A percentile compares a stretch with the other conserved stretches of the same genome.
Evolutionary conservation across 2,888 invertebrate genomes (phyloP).

Genomic region (Thera britannica): DNA sequence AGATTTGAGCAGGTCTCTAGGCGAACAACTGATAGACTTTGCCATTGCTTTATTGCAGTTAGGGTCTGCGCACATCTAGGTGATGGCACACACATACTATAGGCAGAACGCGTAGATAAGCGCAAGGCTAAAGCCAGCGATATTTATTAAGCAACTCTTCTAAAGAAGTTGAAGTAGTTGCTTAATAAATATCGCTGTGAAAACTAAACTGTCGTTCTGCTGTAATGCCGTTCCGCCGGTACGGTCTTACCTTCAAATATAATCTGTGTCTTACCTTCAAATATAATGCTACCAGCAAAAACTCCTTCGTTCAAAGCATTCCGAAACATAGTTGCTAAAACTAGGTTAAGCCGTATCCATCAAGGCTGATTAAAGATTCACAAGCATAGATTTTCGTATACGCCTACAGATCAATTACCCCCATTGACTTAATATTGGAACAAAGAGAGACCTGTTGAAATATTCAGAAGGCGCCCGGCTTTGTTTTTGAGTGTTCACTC

Average conservation of each 20-base stretch:
- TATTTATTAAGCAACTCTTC: too few relatives aligned
- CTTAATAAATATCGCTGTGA: too few relatives aligned
- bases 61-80: too few relatives aligned
- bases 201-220: too few relatives aligned
- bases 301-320: constrained; percentile 9
- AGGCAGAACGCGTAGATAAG: too few relatives aligned
- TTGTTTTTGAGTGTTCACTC: constrained; percentile 80
- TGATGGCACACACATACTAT: too few relatives aligned
- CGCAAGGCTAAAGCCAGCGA: too few relatives aligned
- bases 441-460: constrained; percentile 81
- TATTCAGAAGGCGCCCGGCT: constrained; percentile 77
- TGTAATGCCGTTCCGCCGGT: too few relatives aligned
- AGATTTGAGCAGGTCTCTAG: too few relatives aligned
- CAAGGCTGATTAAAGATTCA: constrained; percentile 63
- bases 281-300: not conserved
- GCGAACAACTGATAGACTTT: too few relatives aligned
- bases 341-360: constrained; percentile 45
- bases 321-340: constrained; percentile 31
- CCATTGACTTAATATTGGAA: constrained; percentile 82
- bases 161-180: too few relatives aligned
- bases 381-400: constrained; percentile 60
- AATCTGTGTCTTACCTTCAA: not conserved
- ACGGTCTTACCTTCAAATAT: not conserved
- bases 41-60: too few relatives aligned
- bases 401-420: constrained; percentile 81